Percentiles rank a stretch among this genome's conserved stretches.
Evolutionary conservation across 2,888 invertebrate genomes (phyloP).

Genomic region (Drosophila conformis): DNA sequence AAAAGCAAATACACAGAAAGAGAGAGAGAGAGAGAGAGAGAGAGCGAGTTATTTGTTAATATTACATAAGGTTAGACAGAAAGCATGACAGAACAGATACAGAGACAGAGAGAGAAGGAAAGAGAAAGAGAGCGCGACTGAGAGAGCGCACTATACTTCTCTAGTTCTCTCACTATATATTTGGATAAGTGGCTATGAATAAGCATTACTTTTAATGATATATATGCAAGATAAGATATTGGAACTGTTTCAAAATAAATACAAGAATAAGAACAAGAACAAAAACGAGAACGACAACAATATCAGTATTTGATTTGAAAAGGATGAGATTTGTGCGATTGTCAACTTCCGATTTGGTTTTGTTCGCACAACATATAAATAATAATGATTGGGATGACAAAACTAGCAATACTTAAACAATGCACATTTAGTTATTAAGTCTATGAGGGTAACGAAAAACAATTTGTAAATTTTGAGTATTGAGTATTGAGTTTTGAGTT

Average conservation of each 20-base stretch:
- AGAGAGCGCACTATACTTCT: neutral
- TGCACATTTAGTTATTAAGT: constrained; percentile 29
- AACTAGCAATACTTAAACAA: constrained; percentile 42
- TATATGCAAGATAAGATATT: neutral
- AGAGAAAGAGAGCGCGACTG: neutral
- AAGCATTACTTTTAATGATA: constrained; percentile 13
- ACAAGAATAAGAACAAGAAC: constrained; percentile 3
- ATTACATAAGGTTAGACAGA: neutral
- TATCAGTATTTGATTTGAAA: neutral
- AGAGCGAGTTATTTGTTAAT: neutral
- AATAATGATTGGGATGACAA: constrained; percentile 39
- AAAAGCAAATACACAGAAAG: constrained; percentile 4
- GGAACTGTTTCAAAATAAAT: neutral
- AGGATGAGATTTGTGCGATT: constrained; percentile 12
- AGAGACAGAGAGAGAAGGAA: neutral
- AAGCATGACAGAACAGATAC: neutral
- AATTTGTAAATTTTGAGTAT: constrained; percentile 19
- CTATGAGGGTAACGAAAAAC: constrained; percentile 38
- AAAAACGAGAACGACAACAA: constrained; percentile 4
- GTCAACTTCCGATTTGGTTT: constrained; percentile 6
- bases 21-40: neutral
- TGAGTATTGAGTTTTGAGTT: constrained; percentile 38
- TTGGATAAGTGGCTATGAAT: neutral
- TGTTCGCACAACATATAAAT: neutral
- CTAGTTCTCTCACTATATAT: neutral